A percentile compares a stretch with the other conserved stretches of the same genome.
Conservation (phyloP, 2,113 vertebrate genomes). For the Actenoides lindsayi region DNA sequence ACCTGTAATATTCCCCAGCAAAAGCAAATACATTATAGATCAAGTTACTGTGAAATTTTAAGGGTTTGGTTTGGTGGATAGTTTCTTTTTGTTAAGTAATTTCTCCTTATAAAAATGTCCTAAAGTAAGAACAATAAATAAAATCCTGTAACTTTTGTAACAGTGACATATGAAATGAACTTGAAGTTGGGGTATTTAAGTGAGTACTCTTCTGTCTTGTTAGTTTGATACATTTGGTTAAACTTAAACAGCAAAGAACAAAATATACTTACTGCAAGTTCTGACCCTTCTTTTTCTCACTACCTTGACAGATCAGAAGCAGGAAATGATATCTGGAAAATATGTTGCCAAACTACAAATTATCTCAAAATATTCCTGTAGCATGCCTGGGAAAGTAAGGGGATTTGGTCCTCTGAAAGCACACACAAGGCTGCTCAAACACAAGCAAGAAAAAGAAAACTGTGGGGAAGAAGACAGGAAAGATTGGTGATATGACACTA, state of each 20-base stretch:
- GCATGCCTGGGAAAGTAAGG: background rate
- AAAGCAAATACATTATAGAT: background rate
- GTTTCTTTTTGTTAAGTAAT: background rate
- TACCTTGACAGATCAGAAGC: background rate
- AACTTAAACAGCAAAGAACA: background rate
- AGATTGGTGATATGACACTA: rapidly evolving
- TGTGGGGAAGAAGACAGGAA: background rate
- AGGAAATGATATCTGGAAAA: background rate
- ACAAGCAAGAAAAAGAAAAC: background rate
- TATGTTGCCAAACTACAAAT: background rate
- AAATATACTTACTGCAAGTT: background rate
- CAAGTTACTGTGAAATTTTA: background rate
- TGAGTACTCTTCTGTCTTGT: background rate
- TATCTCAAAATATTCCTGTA: background rate
- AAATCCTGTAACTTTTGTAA: background rate
- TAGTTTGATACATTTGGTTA: background rate
- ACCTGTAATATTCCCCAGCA: background rate
- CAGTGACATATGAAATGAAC: background rate
- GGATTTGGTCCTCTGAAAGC: background rate
- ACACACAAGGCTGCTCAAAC: background rate
- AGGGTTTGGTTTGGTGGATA: background rate
- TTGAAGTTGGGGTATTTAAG: background rate
- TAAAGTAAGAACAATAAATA: background rate
- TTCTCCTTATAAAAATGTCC: background rate
- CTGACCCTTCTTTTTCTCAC: background rate